Base-by-base conservation (phyloP, 2,797 vertebrate genomes). In the Sebastes hopkinsi region DNA sequence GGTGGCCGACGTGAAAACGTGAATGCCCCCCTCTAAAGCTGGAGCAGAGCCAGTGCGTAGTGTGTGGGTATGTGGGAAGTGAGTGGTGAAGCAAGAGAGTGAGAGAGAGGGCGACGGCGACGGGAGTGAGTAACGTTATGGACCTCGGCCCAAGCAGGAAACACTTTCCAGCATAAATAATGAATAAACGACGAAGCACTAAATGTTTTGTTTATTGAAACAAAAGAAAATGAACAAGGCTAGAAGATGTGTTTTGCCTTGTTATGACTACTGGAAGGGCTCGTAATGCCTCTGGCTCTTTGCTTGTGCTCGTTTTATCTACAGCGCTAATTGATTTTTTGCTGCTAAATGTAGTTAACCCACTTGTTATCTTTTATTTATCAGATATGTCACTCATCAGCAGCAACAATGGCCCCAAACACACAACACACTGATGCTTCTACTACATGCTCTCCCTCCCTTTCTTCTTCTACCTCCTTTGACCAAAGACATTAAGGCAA, bases 331-430 rank as follows among this genome's bases (percentile, higher is more conserved):
- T 75, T 76, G 71, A 46, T 67, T 78, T 78, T 77, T 72, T 65
- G 52, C 74, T 68, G 67, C 61, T 77, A 89, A 89, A 75, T 72
- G 58, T 42, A 34, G 72, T 86, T 77, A 84, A 38, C 14, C 67
- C 71, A 50, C 75, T 84, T 75, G 61, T 86, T 89, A 83, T 61
- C 64, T 72, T 86, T 87, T 72, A 1, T 46, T 18, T 46, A 46
- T 18, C 42, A 46, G 42, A 46, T 64, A 76, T 65, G 81, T 86
- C 80, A 83, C 52, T 87, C 73, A 83, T 72, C 16, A 64, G 18
- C 5, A 71, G 36, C 60, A 79, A 60, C 52, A 61, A 20, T 10
- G 29, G 22, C 42, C 54, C 11, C 13, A 58, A 54, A 75, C 55
- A 55, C 10, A 20, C 27, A 72, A 59, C 36, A 55, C 34, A 52